Conservation (phyloP, 2,888 invertebrate genomes). For the Merodon equestris region DNA sequence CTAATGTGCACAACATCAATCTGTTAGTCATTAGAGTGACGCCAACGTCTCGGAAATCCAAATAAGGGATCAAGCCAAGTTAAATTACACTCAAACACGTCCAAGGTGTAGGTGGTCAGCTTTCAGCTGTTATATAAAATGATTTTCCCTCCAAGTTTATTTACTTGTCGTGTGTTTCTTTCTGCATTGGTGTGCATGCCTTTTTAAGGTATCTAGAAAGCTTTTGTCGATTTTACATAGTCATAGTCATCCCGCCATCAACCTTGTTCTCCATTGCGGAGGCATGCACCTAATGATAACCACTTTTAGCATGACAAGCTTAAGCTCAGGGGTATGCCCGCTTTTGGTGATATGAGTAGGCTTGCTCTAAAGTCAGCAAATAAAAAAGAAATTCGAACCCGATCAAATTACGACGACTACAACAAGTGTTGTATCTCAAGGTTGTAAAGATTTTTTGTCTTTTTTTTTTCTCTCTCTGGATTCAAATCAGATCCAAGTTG, state of each 20-base stretch:
- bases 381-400: neutral
- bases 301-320: slow-evolving; percentile 45
- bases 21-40: slow-evolving; percentile 66
- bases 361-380: slow-evolving; percentile 21
- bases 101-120: slow-evolving; percentile 54
- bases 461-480: no score
- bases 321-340: slow-evolving; percentile 43
- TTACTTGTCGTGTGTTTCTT: neutral
- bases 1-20: slow-evolving; percentile 35
- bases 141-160: slow-evolving; percentile 24
- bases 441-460: slow-evolving; percentile 29
- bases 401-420: slow-evolving; percentile 34
- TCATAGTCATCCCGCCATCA: neutral
- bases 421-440: slow-evolving; percentile 29
- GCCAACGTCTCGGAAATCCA: slow-evolving; percentile 62
- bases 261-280: slow-evolving; percentile 11
- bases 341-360: slow-evolving; percentile 60
- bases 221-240: slow-evolving; percentile 13
- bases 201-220: slow-evolving; percentile 50
- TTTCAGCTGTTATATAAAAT: slow-evolving; percentile 21
- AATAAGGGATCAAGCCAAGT: slow-evolving; percentile 62
- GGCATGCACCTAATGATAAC: slow-evolving; percentile 57
- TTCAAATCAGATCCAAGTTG: slow-evolving; percentile 4
- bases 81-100: slow-evolving; percentile 13
- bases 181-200: slow-evolving; percentile 36